phyloP scores from a whole-genome alignment of 2,888 invertebrate species.

The Eupithecia pulchellata region DNA sequence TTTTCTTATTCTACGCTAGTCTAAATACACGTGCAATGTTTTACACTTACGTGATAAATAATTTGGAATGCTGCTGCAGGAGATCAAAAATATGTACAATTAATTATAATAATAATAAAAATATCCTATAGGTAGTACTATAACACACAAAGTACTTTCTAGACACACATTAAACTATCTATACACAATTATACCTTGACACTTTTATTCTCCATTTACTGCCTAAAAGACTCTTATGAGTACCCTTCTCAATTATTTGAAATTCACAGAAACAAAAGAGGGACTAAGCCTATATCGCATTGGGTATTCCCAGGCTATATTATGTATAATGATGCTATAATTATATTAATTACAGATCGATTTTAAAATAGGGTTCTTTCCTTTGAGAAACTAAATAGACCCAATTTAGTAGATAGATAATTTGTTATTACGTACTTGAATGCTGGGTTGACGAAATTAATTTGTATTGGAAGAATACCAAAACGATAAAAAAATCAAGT shows the following conservation, averaged over 20 bases:
- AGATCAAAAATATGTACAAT: constrained; percentile 63
- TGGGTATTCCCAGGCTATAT: not conserved
- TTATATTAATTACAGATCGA: not conserved
- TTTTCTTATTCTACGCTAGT: not conserved
- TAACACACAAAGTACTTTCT: constrained; percentile 19
- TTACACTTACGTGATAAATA: constrained; percentile 57
- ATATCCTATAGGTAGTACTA: constrained; percentile 21
- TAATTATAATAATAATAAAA: constrained; percentile 31
- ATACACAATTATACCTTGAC: not conserved
- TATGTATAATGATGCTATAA: not conserved
- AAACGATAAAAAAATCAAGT: too few species aligned
- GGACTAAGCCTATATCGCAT: not conserved
- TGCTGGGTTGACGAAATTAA: too few species aligned
- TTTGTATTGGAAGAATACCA: too few species aligned
- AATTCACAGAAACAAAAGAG: not conserved
- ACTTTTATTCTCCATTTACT: not conserved
- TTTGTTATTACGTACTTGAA: not conserved
- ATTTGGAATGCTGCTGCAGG: constrained; percentile 83
- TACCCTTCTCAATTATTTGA: not conserved
- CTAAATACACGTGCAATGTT: constrained; percentile 57
- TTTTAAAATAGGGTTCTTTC: not conserved
- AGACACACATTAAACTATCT: not conserved
- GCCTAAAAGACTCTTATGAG: too few species aligned
- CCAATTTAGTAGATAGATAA: not conserved
- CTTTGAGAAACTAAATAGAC: not conserved